A percentile compares a stretch with the other conserved stretches of the same genome.
These are phyloP conservation scores for Erebia epiphron DNA, from an alignment of 2,888 invertebrate genomes.

Conservation along the genomic window DNA sequence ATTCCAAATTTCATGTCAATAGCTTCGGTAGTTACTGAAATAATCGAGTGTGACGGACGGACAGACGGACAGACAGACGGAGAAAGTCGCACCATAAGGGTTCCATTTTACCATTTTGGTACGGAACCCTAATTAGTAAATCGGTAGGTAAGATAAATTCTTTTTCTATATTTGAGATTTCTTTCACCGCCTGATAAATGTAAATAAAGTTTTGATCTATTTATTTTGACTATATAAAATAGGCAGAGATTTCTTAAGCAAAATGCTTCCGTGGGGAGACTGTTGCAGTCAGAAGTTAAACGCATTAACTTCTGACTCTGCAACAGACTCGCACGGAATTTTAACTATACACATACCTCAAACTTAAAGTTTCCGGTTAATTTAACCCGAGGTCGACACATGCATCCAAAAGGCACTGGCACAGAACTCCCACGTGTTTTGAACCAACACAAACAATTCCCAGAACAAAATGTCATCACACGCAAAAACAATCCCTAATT, in stretches of 20 bases:
- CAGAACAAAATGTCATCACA: conserved; percentile 72
- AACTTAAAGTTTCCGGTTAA: conserved; percentile 71
- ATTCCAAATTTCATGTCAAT: too few species aligned
- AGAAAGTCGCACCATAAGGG: too few species aligned
- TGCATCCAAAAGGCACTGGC: conserved; percentile 61
- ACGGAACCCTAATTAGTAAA: too few species aligned
- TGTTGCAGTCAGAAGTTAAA: too few species aligned
- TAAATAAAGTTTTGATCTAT: too few species aligned
- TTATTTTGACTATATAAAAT: neutral
- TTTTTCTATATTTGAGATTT: too few species aligned
- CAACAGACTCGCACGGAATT: conserved; percentile 69
- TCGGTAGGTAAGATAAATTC: too few species aligned
- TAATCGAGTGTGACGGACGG: too few species aligned
- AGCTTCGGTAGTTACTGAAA: too few species aligned
- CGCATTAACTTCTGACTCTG: conserved; percentile 50
- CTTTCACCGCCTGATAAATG: too few species aligned
- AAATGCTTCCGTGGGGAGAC: conserved; percentile 11
- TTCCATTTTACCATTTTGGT: too few species aligned
- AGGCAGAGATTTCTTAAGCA: neutral
- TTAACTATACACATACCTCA: conserved; percentile 74
- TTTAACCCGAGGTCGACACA: conserved; percentile 74
- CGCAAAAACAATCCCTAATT: conserved; percentile 71
- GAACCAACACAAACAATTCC: conserved; percentile 63
- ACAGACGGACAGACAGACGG: too few species aligned
- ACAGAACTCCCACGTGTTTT: conserved; percentile 71